Conservation (phyloP, 2,113 vertebrate species). For the Chaenogobius annularis region DNA sequence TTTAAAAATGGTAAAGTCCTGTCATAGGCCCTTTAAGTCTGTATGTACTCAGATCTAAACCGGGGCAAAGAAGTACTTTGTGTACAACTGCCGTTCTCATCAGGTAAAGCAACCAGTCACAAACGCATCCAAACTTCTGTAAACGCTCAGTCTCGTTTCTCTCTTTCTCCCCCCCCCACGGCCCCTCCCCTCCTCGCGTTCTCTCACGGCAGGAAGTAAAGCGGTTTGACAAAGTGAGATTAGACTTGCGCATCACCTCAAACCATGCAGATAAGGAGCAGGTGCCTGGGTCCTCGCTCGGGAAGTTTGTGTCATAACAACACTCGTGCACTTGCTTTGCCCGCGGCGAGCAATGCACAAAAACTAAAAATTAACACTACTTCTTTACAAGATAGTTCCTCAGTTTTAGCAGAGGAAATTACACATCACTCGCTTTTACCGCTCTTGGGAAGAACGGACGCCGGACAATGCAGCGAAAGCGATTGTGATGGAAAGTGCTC, state of each 20-base stretch:
- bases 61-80: neutral
- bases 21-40: too few relatives aligned
- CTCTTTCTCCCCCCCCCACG: neutral
- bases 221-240: constrained; percentile 3
- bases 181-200: too few relatives aligned
- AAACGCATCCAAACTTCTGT: neutral
- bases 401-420: constrained; percentile 11
- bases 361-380: neutral
- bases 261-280: constrained; percentile 27
- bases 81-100: neutral
- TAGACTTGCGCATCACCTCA: constrained; percentile 13
- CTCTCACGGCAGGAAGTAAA: constrained; percentile 23
- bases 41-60: too few relatives aligned
- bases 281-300: constrained; percentile 24
- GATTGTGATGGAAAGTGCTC: constrained; percentile 45
- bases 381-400: constrained; percentile 1
- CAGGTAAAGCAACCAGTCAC: neutral
- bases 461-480: constrained; percentile 24
- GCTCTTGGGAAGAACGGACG: constrained; percentile 12
- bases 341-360: too few relatives aligned
- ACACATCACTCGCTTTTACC: constrained; percentile 12
- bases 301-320: constrained; percentile 24
- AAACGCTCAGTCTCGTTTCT: neutral
- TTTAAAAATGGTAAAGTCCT: too few relatives aligned
- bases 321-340: constrained; percentile 1